A percentile compares a stretch with the other conserved stretches of the same genome.
phyloP scores from a whole-genome alignment of 2,113 vertebrate species.

The Mionectes macconnelli region DNA sequence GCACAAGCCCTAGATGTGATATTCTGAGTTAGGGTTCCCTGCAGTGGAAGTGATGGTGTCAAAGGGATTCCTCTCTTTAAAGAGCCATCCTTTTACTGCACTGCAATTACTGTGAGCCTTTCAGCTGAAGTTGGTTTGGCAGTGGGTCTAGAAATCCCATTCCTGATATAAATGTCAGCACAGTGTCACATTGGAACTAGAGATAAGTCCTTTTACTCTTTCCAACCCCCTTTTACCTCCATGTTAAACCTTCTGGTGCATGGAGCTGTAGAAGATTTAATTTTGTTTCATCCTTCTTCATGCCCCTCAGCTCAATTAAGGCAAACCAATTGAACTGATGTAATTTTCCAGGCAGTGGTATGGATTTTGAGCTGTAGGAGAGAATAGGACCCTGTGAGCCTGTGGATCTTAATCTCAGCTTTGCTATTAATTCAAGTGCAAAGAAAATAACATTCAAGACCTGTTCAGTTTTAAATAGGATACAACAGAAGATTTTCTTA shows the following conservation, averaged over 20 bases:
- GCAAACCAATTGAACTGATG: neutral
- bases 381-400: neutral
- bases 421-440: neutral
- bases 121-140: neutral
- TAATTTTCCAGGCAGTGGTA: neutral
- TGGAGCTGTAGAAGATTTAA: neutral
- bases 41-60: neutral
- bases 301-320: slow-evolving; percentile 1
- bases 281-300: slow-evolving; percentile 9
- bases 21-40: neutral
- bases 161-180: neutral
- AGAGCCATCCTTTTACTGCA: neutral
- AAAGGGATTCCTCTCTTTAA: neutral
- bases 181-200: neutral
- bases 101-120: neutral
- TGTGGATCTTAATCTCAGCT: neutral
- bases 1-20: neutral
- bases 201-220: neutral
- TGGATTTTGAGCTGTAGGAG: neutral
- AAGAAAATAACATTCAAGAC: neutral
- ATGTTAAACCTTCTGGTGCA: neutral
- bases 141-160: neutral
- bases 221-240: neutral
- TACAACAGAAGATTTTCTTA: neutral
- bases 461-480: neutral